Conservation (phyloP, 2,113 vertebrate species). For the Atlantisia rogersi region DNA sequence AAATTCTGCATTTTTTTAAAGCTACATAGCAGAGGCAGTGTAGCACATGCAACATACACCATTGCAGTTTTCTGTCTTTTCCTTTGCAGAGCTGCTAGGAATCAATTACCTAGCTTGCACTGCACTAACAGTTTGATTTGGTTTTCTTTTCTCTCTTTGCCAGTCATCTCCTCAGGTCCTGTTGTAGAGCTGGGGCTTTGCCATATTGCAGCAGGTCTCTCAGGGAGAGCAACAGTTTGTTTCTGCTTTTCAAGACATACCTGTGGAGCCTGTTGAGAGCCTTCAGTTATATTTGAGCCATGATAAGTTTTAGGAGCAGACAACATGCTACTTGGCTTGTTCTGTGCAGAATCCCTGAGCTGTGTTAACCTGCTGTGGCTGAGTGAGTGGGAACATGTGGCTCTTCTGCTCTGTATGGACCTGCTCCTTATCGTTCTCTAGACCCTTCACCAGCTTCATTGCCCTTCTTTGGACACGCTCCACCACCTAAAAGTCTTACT, state of each 20-base stretch:
- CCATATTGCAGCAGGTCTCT: not conserved
- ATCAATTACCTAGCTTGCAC: not conserved
- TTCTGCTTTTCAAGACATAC: not conserved
- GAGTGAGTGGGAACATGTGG: not conserved
- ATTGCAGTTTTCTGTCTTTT: not conserved
- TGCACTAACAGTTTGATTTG: not conserved
- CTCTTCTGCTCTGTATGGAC: not conserved
- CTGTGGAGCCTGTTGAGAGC: not conserved
- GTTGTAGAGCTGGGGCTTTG: not conserved
- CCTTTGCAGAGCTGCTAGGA: not conserved
- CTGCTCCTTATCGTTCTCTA: not conserved
- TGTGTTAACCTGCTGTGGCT: not conserved
- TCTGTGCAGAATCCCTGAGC: not conserved
- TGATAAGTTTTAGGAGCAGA: not conserved
- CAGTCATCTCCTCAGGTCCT: not conserved
- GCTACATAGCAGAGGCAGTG: not conserved
- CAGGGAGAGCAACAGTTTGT: not conserved
- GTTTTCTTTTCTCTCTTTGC: not conserved
- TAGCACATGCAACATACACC: not conserved
- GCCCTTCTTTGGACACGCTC: not conserved
- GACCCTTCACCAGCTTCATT: not conserved
- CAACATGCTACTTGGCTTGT: not conserved
- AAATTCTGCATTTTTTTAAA: not conserved
- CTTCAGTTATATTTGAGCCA: not conserved
- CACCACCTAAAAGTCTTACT: too few species aligned